Base-by-base conservation (phyloP, 2,113 vertebrate species). In the Carassius gibelio region DNA sequence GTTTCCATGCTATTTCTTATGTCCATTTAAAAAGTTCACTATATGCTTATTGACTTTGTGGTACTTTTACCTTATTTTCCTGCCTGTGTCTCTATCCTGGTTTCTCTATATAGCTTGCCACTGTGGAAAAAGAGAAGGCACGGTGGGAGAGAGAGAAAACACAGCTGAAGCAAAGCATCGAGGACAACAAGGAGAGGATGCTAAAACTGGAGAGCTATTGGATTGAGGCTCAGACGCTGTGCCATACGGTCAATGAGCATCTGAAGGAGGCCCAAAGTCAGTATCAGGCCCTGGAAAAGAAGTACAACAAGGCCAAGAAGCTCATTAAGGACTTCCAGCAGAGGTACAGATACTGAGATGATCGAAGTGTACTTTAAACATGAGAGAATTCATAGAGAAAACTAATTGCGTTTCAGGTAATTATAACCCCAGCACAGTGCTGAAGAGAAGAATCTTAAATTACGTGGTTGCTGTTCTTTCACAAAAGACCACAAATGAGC, bases 281-380 rank as follows among this genome's bases (percentile, higher is more conserved):
- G 90, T 99, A 99, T 90, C 97, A 99, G 92, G 89, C 96, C 77
- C 93, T 99, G 91, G 98, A 99, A 92, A 99, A 99, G 95, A 99
- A 99, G 87, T 99, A 99, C 88, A 99, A 98, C 94, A 99, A 99
- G 91, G 98, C 98, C 87, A 99, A 99, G 94, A 99, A 99, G 86
- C 87, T 99, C 91, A 99, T 99, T 94, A 99, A 99, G 91, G 98
- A 99, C 91, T 99, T 98, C 92, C 98, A 99, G 88, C 97, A 98
- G 94, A 99, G 98, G 98, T 99, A 93, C 9, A 98, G 74, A 30
- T 19, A 36, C 45, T 21, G 10, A 23, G 8, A 45, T 75, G n/a
- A 75, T 14, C 3, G 8, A 50, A 66, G 23, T 10, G 14, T 50
- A 34, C 36, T 5, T 38, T n/a, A 80, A 64, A 62, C 42, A 66